phyloP scores from a whole-genome alignment of 2,888 invertebrate species.

The Phytoseiulus persimilis region DNA sequence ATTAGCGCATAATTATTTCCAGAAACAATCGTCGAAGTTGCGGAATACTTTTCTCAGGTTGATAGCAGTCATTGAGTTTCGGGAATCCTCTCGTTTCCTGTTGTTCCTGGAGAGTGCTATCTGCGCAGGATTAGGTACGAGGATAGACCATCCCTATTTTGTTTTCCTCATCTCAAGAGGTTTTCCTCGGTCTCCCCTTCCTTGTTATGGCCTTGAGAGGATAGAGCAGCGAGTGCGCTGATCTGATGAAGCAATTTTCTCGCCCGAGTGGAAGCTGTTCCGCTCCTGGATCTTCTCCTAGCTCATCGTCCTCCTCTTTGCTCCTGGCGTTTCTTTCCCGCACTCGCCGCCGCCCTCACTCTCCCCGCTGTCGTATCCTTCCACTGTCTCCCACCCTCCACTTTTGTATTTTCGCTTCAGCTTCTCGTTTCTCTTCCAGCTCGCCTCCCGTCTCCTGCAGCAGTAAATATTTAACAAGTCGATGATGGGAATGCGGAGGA shows the following conservation, averaged over 20 bases:
- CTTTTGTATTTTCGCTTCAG: not conserved
- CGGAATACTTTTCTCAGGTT: too few species aligned
- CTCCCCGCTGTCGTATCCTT: not conserved
- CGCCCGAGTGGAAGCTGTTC: not conserved
- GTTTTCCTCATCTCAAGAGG: not conserved
- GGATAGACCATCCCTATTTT: not conserved
- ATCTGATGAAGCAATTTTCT: not conserved
- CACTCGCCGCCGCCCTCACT: not conserved
- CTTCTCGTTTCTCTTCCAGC: not conserved
- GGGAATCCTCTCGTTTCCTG: not conserved
- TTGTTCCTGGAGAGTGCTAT: not conserved
- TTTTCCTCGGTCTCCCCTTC: not conserved
- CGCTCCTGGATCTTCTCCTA: not conserved
- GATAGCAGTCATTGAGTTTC: not conserved
- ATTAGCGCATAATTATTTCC: too few species aligned
- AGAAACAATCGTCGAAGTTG: too few species aligned
- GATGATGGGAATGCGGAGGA: not conserved
- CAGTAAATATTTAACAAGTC: not conserved
- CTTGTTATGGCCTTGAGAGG: not conserved
- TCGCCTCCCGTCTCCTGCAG: not conserved
- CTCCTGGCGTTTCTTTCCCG: not conserved
- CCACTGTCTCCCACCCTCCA: not conserved
- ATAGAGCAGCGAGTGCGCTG: not conserved
- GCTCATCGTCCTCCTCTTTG: not conserved
- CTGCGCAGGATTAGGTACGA: not conserved